These are phyloP conservation scores for Pomatostomus ruficeps DNA, from an alignment of 2,113 vertebrate genomes.

Conservation along the genomic window DNA sequence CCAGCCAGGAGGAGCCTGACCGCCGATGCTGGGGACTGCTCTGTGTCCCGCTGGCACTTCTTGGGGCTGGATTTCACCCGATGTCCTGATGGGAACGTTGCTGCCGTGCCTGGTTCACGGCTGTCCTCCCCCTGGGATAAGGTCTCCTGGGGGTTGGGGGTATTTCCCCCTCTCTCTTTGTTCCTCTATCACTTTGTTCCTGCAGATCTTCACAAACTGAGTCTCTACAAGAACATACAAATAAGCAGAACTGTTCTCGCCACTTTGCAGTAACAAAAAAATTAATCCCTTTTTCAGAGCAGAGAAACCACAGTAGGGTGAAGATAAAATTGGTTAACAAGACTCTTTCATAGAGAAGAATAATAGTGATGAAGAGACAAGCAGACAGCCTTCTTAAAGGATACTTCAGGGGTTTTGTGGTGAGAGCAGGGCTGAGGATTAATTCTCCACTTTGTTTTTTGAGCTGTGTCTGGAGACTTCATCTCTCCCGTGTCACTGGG, in stretches of 20 bases:
- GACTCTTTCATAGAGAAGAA: background rate
- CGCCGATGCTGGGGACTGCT: fast-evolving
- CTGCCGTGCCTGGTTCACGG: background rate
- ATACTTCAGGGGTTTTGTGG: background rate
- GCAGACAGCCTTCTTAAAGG: background rate
- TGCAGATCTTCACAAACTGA: background rate
- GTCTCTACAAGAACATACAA: background rate
- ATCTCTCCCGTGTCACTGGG: fast-evolving
- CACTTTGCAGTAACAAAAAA: background rate
- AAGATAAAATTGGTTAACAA: background rate
- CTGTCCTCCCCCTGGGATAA: background rate
- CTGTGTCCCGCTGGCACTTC: background rate
- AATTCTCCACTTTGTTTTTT: background rate
- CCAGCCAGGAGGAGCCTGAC: background rate
- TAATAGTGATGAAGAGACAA: background rate
- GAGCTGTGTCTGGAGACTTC: fast-evolving
- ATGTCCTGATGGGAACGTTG: fast-evolving
- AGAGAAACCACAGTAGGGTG: background rate
- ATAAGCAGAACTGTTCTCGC: background rate
- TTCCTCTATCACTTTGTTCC: background rate
- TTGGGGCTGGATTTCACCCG: background rate
- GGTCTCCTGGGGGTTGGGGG: background rate
- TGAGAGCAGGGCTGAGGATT: background rate
- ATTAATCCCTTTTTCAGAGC: background rate
- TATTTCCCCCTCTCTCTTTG: fast-evolving